These are phyloP conservation scores for Leptinotarsa rubiginosa DNA, from an alignment of 2,888 invertebrate genomes.

Conservation along the genomic window DNA sequence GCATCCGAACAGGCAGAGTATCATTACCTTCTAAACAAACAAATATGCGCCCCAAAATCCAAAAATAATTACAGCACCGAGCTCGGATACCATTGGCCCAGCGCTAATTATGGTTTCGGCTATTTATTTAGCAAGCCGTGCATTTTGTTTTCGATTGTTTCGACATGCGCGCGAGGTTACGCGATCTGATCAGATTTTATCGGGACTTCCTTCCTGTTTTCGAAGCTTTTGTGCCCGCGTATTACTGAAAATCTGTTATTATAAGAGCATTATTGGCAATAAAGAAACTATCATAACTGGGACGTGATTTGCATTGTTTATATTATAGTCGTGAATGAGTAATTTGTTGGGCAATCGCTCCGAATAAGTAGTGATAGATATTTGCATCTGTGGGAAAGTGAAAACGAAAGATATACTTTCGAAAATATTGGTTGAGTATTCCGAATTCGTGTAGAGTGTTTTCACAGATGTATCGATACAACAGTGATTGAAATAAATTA, in stretches of 20 bases:
- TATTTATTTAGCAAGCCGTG: constrained; percentile 42
- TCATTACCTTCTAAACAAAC: constrained; percentile 36
- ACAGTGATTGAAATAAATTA: too few species aligned
- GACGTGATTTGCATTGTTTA: constrained; percentile 55
- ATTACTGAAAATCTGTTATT: constrained; percentile 59
- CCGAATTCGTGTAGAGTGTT: background rate
- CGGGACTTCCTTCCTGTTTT: constrained; percentile 59
- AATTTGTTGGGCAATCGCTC: constrained; percentile 41
- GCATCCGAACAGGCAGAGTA: background rate
- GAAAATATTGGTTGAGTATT: too few species aligned
- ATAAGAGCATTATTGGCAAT: constrained; percentile 56
- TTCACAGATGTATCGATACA: background rate
- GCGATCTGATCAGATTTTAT: constrained; percentile 59
- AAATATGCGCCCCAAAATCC: constrained; percentile 28
- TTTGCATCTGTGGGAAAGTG: background rate
- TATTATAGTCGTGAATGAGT: constrained; percentile 49
- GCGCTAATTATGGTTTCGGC: constrained; percentile 26
- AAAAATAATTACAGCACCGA: constrained; percentile 24
- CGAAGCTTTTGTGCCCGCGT: constrained; percentile 50
- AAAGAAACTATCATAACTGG: constrained; percentile 54
- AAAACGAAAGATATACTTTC: background rate
- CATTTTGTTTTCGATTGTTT: constrained; percentile 60
- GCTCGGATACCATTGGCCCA: constrained; percentile 26
- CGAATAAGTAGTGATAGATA: background rate
- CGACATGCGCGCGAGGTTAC: constrained; percentile 50